These are phyloP conservation scores for Xiphophorus birchmanni DNA, from an alignment of 2,797 vertebrate species.

Conservation along the genomic window DNA sequence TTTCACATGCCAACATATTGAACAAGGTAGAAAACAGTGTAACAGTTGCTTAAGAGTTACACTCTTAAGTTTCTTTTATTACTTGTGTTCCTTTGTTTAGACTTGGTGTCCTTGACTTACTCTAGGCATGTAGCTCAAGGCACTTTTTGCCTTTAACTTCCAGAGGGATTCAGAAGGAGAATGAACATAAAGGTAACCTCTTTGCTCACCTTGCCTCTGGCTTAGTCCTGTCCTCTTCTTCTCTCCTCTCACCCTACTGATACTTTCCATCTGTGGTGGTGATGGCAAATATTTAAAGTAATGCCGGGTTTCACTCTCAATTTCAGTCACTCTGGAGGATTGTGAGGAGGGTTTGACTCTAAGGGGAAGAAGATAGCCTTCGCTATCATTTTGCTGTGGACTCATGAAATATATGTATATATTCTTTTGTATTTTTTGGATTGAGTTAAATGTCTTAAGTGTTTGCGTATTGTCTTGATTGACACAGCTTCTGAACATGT, in stretches of 20 bases:
- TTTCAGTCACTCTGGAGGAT: conserved; percentile 38
- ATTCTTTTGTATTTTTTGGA: conserved; percentile 22
- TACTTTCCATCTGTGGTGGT: conserved; percentile 61
- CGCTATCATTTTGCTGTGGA: conserved; percentile 40
- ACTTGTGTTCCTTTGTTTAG: conserved; percentile 25
- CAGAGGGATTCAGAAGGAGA: conserved; percentile 54
- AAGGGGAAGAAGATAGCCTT: conserved; percentile 40
- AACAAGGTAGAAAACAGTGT: background rate
- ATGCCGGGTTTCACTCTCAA: conserved; percentile 54
- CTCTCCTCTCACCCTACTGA: conserved; percentile 33
- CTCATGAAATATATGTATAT: conserved; percentile 33
- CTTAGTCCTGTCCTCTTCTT: conserved; percentile 40
- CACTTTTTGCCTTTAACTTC: conserved; percentile 52
- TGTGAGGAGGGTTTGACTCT: conserved; percentile 26
- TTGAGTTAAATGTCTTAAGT: conserved; percentile 56
- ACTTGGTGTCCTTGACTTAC: conserved; percentile 59
- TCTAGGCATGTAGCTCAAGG: conserved; percentile 44
- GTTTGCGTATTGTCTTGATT: conserved; percentile 62
- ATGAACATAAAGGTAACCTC: conserved; percentile 42
- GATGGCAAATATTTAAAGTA: conserved; percentile 52
- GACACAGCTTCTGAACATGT: conserved; percentile 63
- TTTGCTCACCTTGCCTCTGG: conserved; percentile 67
- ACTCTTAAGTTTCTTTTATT: background rate
- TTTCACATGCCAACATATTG: background rate
- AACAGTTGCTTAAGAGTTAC: background rate